phyloP scores from a whole-genome alignment of 2,888 invertebrate species.

The Leptarthrus brevirostris region DNA sequence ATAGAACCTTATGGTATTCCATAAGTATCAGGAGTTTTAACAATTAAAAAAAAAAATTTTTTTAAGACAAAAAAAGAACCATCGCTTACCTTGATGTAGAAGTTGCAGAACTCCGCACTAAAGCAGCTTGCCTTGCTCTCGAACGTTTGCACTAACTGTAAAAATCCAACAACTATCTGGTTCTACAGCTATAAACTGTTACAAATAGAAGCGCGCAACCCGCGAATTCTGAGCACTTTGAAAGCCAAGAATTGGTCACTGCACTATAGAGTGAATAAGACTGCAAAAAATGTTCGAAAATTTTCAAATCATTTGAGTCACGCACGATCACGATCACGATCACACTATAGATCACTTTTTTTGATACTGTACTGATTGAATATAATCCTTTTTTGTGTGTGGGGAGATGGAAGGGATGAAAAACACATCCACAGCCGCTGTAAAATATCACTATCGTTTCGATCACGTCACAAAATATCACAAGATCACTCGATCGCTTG shows the following conservation, averaged over 20 bases:
- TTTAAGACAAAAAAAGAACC: too few relatives aligned
- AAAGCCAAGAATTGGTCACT: conserved; percentile 1
- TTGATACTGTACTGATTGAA: not conserved
- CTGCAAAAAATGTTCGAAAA: conserved; percentile 12
- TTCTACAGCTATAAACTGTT: conserved; percentile 41
- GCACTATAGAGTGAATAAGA: conserved; percentile 9
- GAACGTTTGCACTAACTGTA: conserved; percentile 33
- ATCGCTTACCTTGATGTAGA: conserved; percentile 29
- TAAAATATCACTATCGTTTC: conserved; percentile 6
- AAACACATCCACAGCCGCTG: conserved; percentile 2
- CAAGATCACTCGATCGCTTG: conserved; percentile 12
- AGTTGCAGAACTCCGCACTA: not conserved
- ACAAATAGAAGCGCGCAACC: conserved; percentile 15
- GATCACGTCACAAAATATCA: conserved; percentile 29
- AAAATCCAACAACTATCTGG: conserved; percentile 43
- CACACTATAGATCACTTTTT: conserved; percentile 38
- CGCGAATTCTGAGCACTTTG: conserved; percentile 11
- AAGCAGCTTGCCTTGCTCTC: conserved; percentile 16
- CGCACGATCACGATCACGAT: not conserved
- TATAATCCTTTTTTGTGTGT: conserved; percentile 30
- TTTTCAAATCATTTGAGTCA: not conserved
- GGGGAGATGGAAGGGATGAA: not conserved
- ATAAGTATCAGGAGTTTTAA: too few relatives aligned
- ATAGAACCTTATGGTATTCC: too few relatives aligned
- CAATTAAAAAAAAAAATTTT: too few relatives aligned